phyloP scores from a whole-genome alignment of 30 jellyfish, hydroid and myxozoan species.

The Aurelia sp. region DNA sequence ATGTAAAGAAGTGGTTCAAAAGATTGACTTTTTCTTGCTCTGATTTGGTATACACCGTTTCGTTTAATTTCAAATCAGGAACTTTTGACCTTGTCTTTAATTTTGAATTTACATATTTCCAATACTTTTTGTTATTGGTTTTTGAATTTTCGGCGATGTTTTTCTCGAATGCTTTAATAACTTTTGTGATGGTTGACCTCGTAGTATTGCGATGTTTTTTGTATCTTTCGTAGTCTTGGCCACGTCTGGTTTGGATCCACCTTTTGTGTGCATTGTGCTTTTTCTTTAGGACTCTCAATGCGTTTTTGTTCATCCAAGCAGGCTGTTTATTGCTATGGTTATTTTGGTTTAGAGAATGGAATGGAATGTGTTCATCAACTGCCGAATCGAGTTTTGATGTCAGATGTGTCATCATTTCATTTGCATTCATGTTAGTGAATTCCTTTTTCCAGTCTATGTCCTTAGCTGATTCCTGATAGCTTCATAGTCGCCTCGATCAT shows the following conservation, averaged over 20 bases:
- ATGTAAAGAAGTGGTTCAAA: not conserved
- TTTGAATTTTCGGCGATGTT: not conserved
- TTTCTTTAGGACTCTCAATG: too few species aligned
- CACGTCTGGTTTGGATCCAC: too few species aligned
- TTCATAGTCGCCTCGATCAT: constrained; percentile 21
- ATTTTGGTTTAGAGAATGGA: not conserved
- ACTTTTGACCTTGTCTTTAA: not conserved
- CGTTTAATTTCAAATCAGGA: not conserved
- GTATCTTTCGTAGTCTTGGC: too few species aligned
- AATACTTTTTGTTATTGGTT: not conserved
- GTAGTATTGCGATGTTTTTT: too few species aligned
- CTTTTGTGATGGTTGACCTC: too few species aligned
- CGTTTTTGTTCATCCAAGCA: too few species aligned
- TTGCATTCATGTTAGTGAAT: not conserved
- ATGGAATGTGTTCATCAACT: not conserved
- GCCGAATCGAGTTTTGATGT: not conserved
- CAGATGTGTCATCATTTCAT: constrained; percentile 10
- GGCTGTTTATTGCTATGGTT: too few species aligned
- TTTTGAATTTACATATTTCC: constrained; percentile 2
- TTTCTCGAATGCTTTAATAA: too few species aligned
- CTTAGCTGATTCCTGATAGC: not conserved
- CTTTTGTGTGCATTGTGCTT: too few species aligned
- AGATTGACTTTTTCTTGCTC: constrained; percentile 11
- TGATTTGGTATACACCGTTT: not conserved
- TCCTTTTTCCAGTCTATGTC: constrained; percentile 18